phyloP scores from a whole-genome alignment of 2,888 invertebrate genomes.

The Digitonthophagus gazella region DNA sequence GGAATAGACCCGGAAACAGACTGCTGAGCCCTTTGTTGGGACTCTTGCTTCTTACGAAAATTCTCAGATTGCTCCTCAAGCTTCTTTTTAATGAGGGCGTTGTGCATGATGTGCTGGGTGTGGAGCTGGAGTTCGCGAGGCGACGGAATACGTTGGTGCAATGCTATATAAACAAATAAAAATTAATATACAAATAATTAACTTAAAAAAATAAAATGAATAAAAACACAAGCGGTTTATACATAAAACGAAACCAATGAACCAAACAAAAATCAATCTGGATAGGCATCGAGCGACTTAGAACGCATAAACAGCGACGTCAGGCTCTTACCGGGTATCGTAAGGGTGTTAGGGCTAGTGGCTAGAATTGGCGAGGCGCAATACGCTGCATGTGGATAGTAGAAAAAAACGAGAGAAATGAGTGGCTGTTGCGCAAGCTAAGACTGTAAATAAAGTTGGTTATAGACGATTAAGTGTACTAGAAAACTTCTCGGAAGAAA shows the following conservation, averaged over 20 bases:
- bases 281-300: conserved; percentile 9
- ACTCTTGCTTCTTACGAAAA: conserved; percentile 75
- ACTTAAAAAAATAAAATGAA: neutral
- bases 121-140: conserved; percentile 82
- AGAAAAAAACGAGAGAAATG: neutral
- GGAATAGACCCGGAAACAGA: conserved; percentile 35
- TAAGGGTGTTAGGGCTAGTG: conserved; percentile 65
- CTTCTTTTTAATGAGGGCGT: conserved; percentile 83
- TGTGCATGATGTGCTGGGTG: conserved; percentile 84
- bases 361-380: conserved; percentile 69
- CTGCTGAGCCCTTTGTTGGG: conserved; percentile 32
- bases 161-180: conserved; percentile 51
- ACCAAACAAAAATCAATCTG: no score
- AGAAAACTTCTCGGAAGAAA: no score
- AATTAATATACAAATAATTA: conserved; percentile 7
- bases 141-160: conserved; percentile 73
- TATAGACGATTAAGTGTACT: no score
- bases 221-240: no score
- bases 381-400: conserved; percentile 65
- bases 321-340: conserved; percentile 67
- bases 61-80: conserved; percentile 85
- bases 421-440: neutral
- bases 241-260: no score
- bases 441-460: no score
- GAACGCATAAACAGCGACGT: no score